phyloP scores from a whole-genome alignment of 64 coral and sea anemone genomes.

The Porites lutea region DNA sequence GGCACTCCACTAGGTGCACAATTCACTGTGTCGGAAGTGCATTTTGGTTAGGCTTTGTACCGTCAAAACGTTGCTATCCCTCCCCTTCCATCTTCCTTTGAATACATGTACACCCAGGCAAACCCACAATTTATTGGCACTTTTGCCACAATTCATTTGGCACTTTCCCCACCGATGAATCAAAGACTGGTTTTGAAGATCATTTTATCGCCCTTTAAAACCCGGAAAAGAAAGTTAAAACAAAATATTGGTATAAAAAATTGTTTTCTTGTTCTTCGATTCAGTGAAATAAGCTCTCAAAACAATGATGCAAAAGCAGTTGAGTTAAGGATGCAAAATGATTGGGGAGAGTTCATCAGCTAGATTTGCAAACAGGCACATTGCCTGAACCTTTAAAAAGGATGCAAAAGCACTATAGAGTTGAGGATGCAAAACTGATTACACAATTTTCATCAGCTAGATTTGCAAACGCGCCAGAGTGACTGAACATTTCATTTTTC shows the following conservation, averaged over 20 bases:
- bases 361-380: not conserved
- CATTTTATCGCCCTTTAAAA: not conserved
- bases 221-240: not conserved
- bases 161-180: not conserved
- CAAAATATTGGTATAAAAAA: not conserved
- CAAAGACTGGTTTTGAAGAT: not conserved
- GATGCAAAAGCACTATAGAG: no score
- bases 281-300: not conserved
- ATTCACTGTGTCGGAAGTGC: not conserved
- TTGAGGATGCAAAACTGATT: no score
- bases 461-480: no score
- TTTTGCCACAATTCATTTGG: not conserved
- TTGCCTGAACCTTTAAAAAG: not conserved
- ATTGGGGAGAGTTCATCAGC: not conserved
- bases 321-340: conserved; percentile 4
- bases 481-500: not conserved
- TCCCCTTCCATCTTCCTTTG: not conserved
- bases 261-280: not conserved
- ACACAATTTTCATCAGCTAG: no score
- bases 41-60: not conserved
- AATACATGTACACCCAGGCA: not conserved
- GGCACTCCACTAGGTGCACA: no score
- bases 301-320: not conserved
- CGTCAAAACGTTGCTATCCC: not conserved
- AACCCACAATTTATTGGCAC: not conserved